These are phyloP conservation scores for Crotophaga sulcirostris DNA, from an alignment of 2,113 vertebrate genomes.

Conservation along the genomic window DNA sequence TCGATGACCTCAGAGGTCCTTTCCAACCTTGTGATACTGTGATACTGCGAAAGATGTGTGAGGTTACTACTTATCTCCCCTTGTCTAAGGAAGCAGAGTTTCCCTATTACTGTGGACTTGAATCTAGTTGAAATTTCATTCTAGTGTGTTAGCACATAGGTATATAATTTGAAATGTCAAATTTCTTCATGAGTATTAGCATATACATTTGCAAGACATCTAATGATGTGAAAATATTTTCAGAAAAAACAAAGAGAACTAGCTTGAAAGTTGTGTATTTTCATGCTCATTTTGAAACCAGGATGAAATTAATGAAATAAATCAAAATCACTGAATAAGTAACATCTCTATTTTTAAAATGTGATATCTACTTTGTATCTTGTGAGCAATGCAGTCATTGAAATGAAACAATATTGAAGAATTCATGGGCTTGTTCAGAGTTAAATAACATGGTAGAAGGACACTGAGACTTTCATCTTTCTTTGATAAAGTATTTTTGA, in stretches of 20 bases:
- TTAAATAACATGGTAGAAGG: constrained; percentile 22
- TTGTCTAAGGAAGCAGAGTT: not conserved
- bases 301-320: not conserved
- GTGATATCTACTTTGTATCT: not conserved
- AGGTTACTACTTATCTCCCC: not conserved
- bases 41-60: not conserved
- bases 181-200: not conserved
- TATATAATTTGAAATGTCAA: not conserved
- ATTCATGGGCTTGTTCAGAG: not conserved
- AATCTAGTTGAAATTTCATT: not conserved
- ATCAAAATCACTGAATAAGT: not conserved
- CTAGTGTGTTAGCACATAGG: not conserved
- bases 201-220: not conserved
- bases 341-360: not conserved
- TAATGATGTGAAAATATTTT: not conserved
- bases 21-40: too few relatives aligned
- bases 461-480: constrained; percentile 44
- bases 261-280: not conserved
- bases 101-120: not conserved
- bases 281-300: not conserved
- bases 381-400: not conserved
- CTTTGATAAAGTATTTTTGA: constrained; percentile 41
- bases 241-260: not conserved
- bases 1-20: too few relatives aligned
- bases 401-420: not conserved